Evolutionary conservation across 2,113 vertebrate genomes (phyloP).

Genomic region (Nicator chloris): DNA sequence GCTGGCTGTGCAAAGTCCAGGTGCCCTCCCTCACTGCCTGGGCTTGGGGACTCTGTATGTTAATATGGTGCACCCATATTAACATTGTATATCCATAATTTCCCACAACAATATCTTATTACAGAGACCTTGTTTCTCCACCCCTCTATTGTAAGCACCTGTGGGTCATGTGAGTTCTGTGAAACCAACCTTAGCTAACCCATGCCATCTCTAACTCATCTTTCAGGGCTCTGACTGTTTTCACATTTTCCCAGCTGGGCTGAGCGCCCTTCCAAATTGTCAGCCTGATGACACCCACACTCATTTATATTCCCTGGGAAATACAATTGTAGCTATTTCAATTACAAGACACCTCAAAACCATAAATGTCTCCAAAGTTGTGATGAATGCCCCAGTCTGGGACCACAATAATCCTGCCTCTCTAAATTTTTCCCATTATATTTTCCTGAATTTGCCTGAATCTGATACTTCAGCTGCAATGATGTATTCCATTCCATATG

Average conservation of each 20-base stretch:
- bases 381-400: neutral
- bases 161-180: fast-evolving
- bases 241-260: neutral
- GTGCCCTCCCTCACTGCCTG: neutral
- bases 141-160: neutral
- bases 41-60: neutral
- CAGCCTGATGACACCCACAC: neutral
- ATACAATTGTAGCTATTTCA: neutral
- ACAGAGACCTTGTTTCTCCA: neutral
- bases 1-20: neutral
- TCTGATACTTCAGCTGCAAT: neutral
- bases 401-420: neutral
- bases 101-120: neutral
- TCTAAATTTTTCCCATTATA: neutral
- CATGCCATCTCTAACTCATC: neutral
- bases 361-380: neutral
- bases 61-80: neutral
- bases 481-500: neutral
- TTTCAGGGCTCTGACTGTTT: neutral
- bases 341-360: neutral
- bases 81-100: neutral
- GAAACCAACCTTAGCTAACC: neutral
- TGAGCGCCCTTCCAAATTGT: neutral
- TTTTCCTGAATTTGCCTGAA: neutral
- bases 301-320: conserved; percentile 8